Evolutionary conservation across 2,113 vertebrate genomes (phyloP).

Genomic region (Podiceps cristatus): DNA sequence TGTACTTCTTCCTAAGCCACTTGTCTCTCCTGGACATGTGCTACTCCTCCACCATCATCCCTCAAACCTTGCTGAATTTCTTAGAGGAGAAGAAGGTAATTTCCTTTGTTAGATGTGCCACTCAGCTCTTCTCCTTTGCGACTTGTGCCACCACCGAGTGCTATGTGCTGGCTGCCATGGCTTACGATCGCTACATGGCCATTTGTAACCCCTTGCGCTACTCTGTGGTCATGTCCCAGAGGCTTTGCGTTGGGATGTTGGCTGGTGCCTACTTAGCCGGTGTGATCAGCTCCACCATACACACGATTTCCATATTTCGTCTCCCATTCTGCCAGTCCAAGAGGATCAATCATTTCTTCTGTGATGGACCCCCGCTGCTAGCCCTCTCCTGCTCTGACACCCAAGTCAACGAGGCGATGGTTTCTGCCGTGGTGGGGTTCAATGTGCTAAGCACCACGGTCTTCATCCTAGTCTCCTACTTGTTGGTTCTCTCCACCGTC

Average conservation of each 20-base stretch:
- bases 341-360: conserved; percentile 31
- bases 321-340: not conserved
- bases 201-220: conserved; percentile 47
- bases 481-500: not conserved
- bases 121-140: conserved; percentile 29
- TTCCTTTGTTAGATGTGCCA: not conserved
- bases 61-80: not conserved
- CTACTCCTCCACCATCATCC: conserved; percentile 32
- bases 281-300: not conserved
- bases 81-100: not conserved
- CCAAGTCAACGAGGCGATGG: not conserved
- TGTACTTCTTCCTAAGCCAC: conserved; percentile 51
- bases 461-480: conserved; percentile 7
- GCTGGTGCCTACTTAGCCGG: not conserved
- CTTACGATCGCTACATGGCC: conserved; percentile 31
- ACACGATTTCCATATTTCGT: not conserved
- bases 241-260: not conserved
- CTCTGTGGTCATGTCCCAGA: conserved; percentile 4
- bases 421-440: not conserved
- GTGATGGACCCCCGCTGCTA: not conserved
- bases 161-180: conserved; percentile 54
- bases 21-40: conserved; percentile 15
- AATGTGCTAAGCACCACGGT: not conserved
- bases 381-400: conserved; percentile 27
- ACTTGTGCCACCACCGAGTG: not conserved